Evolutionary conservation across 2,888 invertebrate genomes (phyloP).

Genomic region (Chirona hameri): DNA sequence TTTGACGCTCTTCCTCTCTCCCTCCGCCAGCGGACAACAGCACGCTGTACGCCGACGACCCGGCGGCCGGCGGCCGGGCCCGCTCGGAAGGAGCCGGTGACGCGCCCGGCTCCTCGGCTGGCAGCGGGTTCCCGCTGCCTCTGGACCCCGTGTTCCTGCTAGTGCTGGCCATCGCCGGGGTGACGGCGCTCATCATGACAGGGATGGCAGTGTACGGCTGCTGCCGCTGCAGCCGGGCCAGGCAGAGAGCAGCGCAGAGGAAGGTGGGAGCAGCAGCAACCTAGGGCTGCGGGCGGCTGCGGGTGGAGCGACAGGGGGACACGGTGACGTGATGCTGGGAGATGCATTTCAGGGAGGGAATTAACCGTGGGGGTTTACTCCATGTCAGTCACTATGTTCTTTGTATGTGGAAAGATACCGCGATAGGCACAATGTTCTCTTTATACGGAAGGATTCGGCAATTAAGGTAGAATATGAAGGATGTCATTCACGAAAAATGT

Average conservation of each 20-base stretch:
- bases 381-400: too few species aligned
- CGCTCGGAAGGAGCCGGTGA: constrained; percentile 4
- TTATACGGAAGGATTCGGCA: too few species aligned
- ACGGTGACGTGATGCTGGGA: too few species aligned
- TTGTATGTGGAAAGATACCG: too few species aligned
- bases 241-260: neutral
- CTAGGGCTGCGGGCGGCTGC: too few species aligned
- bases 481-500: too few species aligned
- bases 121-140: neutral
- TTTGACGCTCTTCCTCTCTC: neutral
- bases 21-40: neutral
- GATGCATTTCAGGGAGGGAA: too few species aligned
- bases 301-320: too few species aligned
- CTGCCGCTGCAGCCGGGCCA: neutral
- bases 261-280: neutral
- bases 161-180: constrained; percentile 30
- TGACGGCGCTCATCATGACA: constrained; percentile 25
- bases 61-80: neutral
- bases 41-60: constrained; percentile 26
- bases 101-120: neutral
- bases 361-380: too few species aligned
- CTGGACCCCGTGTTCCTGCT: constrained; percentile 30
- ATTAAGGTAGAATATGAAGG: too few species aligned
- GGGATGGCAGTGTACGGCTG: constrained; percentile 30
- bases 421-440: too few species aligned